phyloP scores from a whole-genome alignment of 2,113 vertebrate genomes.

The Lampris megalopsis region DNA sequence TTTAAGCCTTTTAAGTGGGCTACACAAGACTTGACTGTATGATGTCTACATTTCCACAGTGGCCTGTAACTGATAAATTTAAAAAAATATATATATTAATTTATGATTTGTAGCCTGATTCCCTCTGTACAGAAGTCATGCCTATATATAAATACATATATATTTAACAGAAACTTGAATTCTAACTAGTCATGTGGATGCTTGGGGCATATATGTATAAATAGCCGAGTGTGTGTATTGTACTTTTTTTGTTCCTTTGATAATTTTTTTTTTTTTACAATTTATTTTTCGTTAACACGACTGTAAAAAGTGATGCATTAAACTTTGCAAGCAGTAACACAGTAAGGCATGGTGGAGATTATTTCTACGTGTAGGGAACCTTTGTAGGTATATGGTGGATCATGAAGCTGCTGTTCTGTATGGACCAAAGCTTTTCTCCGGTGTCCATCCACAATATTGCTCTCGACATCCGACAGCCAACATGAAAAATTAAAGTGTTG shows the following conservation, averaged over 20 bases:
- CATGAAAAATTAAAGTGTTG: too few species aligned
- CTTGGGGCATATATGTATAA: constrained; percentile 89
- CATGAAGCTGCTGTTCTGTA: too few species aligned
- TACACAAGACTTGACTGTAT: constrained; percentile 86
- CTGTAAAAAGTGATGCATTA: constrained; percentile 82
- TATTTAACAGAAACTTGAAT: constrained; percentile 80
- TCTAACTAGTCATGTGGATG: constrained; percentile 86
- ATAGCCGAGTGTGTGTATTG: constrained; percentile 85
- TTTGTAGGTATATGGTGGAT: too few species aligned
- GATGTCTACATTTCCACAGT: constrained; percentile 85
- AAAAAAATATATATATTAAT: constrained; percentile 70
- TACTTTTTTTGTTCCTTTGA: constrained; percentile 80
- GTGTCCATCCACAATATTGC: too few species aligned
- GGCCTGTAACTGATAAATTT: constrained; percentile 82
- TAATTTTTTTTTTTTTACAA: constrained; percentile 74
- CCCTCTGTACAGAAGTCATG: constrained; percentile 85
- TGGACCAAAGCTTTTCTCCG: too few species aligned
- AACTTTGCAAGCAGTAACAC: constrained; percentile 80
- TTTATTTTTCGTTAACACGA: constrained; percentile 73
- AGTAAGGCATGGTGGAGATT: constrained; percentile 33
- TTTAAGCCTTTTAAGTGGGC: constrained; percentile 88
- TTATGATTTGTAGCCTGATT: constrained; percentile 86
- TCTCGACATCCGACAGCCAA: too few species aligned
- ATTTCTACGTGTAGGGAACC: constrained; percentile 22
- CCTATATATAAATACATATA: constrained; percentile 74